Percentiles rank a stretch among this genome's conserved stretches.
These are phyloP conservation scores for Gobiocypris rarus DNA, from an alignment of 2,113 vertebrate species.

Conservation along the genomic window DNA sequence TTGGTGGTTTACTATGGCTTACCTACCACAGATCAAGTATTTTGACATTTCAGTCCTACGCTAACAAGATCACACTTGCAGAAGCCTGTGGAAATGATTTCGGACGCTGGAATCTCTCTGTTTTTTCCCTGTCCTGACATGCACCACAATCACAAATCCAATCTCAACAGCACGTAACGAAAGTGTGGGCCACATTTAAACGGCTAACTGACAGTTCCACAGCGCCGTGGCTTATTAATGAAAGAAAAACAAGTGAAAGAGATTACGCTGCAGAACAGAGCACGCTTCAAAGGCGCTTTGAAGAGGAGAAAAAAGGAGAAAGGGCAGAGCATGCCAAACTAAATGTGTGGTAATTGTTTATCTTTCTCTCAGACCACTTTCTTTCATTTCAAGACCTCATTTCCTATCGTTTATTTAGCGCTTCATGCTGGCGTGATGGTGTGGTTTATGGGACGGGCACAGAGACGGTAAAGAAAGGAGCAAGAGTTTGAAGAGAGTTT, in stretches of 20 bases:
- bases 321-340: conserved; percentile 44
- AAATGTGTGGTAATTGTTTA: conserved; percentile 61
- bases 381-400: conserved; percentile 45
- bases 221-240: conserved; percentile 39
- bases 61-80: conserved; percentile 36
- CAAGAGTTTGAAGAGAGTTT: conserved; percentile 31
- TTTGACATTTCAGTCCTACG: not conserved
- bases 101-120: not conserved
- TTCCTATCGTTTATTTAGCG: conserved; percentile 62
- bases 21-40: not conserved
- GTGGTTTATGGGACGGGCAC: conserved; percentile 57
- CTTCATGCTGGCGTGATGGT: conserved; percentile 62
- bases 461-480: conserved; percentile 49
- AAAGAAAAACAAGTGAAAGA: conserved; percentile 47
- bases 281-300: conserved; percentile 37
- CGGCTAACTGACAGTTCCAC: conserved; percentile 38
- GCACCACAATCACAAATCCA: conserved; percentile 15
- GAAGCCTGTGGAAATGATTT: not conserved
- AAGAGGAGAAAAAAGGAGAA: not conserved
- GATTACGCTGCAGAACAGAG: conserved; percentile 48
- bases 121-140: conserved; percentile 33
- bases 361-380: conserved; percentile 58
- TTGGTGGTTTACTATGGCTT: not conserved
- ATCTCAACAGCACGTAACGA: conserved; percentile 12
- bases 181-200: conserved; percentile 34